Evolutionary conservation across 2,888 invertebrate species (phyloP).

Genomic region (Arrhopalites spinosus): DNA sequence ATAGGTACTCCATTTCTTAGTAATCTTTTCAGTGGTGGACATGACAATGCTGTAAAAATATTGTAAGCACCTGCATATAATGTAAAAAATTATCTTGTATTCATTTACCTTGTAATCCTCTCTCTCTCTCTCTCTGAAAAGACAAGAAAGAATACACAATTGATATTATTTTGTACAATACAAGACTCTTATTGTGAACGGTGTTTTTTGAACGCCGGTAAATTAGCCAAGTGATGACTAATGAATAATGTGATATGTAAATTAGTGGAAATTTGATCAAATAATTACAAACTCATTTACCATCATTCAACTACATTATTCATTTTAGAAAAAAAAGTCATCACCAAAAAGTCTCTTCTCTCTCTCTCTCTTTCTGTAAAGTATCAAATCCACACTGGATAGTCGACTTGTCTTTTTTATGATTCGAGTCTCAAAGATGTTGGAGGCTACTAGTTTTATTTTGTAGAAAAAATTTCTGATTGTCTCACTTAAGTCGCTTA

Average conservation of each 20-base stretch:
- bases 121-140: too few species aligned
- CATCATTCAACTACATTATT: constrained; percentile 8
- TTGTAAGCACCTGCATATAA: not conserved
- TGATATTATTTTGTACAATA: too few species aligned
- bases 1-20: too few species aligned
- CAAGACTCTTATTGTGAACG: not conserved
- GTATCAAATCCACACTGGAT: not conserved
- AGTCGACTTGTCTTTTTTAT: too few species aligned
- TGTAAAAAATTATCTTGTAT: not conserved
- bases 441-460: too few species aligned
- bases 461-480: too few species aligned
- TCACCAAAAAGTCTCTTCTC: not conserved
- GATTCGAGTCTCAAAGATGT: too few species aligned
- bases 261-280: constrained; percentile 20
- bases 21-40: too few species aligned
- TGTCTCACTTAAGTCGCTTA: too few species aligned
- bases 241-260: constrained; percentile 28
- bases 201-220: not conserved
- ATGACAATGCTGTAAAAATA: too few species aligned
- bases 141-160: too few species aligned
- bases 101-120: too few species aligned
- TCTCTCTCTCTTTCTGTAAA: not conserved
- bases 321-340: not conserved
- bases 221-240: constrained; percentile 27
- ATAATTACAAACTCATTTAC: constrained; percentile 27